These are phyloP conservation scores for Arbacia lixula DNA, from an alignment of 53 echinoderm and acorn worm species.

Conservation along the genomic window DNA sequence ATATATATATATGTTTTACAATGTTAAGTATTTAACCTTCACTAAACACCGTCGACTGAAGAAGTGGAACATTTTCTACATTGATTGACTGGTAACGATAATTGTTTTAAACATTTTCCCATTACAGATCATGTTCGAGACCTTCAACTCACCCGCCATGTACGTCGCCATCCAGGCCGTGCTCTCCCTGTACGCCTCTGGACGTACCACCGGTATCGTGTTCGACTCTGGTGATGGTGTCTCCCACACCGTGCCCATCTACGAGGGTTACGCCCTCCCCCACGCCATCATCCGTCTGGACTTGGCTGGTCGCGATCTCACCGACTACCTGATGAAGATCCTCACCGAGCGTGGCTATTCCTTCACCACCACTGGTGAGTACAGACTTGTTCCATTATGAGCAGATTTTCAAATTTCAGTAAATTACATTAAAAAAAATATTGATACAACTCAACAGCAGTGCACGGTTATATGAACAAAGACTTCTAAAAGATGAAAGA, in stretches of 20 bases:
- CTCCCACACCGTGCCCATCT: slow-evolving; percentile 77
- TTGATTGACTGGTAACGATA: neutral
- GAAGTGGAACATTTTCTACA: neutral
- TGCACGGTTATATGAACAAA: no score
- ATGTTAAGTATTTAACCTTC: no score
- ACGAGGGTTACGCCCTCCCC: slow-evolving; percentile 79
- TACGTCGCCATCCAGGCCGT: slow-evolving; percentile 75
- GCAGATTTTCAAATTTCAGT: no score
- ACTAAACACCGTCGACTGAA: no score
- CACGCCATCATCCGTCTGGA: slow-evolving; percentile 79
- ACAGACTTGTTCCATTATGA: no score
- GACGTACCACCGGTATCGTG: slow-evolving; percentile 80
- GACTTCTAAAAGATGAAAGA: no score
- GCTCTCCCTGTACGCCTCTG: slow-evolving; percentile 74
- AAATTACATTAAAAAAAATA: no score
- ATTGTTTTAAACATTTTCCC: neutral
- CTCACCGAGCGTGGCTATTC: slow-evolving; percentile 73
- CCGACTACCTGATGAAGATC: slow-evolving; percentile 77
- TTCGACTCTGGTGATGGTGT: slow-evolving; percentile 81
- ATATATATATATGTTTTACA: no score
- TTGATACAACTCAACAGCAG: no score
- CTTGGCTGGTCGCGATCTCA: slow-evolving; percentile 66
- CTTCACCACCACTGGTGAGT: slow-evolving; percentile 72
- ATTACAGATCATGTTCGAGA: slow-evolving; percentile 69
- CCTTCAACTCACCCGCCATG: slow-evolving; percentile 70